These are phyloP conservation scores for Sturnus vulgaris DNA, from an alignment of 2,113 vertebrate species.

Conservation along the genomic window DNA sequence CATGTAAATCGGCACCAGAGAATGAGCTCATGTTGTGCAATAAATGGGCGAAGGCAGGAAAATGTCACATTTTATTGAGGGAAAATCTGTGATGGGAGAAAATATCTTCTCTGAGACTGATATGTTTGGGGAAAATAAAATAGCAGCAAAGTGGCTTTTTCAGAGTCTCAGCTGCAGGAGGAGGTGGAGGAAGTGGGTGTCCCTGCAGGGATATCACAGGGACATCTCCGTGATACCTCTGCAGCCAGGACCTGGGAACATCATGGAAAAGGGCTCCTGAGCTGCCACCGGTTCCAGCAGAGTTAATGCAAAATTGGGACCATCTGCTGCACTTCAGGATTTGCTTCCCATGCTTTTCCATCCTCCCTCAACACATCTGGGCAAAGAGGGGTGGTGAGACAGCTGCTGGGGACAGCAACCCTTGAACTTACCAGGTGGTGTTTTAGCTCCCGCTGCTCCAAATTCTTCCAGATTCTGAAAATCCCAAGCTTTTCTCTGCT, in stretches of 20 bases:
- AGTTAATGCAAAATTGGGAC: not conserved
- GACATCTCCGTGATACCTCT: not conserved
- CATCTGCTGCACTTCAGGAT: not conserved
- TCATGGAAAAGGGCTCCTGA: not conserved
- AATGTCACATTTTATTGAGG: constrained; percentile 35
- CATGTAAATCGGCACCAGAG: not conserved
- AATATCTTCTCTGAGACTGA: not conserved
- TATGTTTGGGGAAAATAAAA: not conserved
- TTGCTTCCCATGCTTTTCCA: not conserved
- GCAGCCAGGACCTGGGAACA: not conserved
- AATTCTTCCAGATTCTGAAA: not conserved
- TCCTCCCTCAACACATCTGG: not conserved
- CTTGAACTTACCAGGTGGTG: not conserved
- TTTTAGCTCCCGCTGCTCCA: not conserved
- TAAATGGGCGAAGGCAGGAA: constrained; percentile 23
- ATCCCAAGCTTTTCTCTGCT: not conserved
- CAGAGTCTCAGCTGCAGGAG: not conserved
- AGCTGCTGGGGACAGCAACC: not conserved
- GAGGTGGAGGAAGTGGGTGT: not conserved
- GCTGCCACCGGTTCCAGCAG: not conserved
- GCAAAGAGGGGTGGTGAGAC: not conserved
- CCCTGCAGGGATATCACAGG: not conserved
- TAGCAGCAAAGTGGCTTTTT: not conserved
- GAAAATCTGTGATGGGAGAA: not conserved
- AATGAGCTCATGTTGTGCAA: not conserved